Base-by-base conservation (phyloP, 2,797 vertebrate species). In the Botia almorhae region DNA sequence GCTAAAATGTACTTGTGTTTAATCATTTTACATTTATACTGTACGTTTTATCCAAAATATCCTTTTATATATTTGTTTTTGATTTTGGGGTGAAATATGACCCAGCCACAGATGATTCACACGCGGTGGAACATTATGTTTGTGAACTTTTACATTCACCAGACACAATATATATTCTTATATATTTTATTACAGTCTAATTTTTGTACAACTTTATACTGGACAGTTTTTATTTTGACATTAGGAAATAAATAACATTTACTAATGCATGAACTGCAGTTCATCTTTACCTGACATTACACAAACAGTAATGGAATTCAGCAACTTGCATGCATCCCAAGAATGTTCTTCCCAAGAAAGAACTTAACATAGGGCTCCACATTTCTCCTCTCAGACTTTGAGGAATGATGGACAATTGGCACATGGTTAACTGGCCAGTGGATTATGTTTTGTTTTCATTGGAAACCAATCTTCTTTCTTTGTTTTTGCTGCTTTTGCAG, bases 401-500 rank as follows among this genome's bases (percentile, higher is more conserved):
- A 84, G 82, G 75, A 70, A 83, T 77, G 58, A 50, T 51, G 7
- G 39, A 76, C 81, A 81, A 75, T 81, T 81, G 75, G 60, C 46
- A 26, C 48, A 39, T 13, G 51, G 33, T 19, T 71, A 39, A 5
- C 70, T 63, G 63, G 23, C 74, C 80, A 33, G 33, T 33, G 33
- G 33, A 33, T 33, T 61, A 17, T 16, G 61, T 82, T 83, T 74
- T 23, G 17, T 79, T 82, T 83, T 79, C 68, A 46, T 50, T 50
- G 60, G 10, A 53, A 74, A 76, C 82, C 7, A 16, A 73, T 83
- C 64, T 29, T 74, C 72, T 65, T 53, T 16, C 50, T 11, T 69
- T 84, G 65, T 67, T 80, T 83, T 76, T 69, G 63, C 29, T 50
- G 46, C 69, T 46, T 72, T 88, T 87, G 61, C 90, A 98, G 97